A percentile compares a stretch with the other conserved stretches of the same genome.
Conservation (phyloP, 2,888 invertebrate genomes). For the Nomada ferruginata region DNA sequence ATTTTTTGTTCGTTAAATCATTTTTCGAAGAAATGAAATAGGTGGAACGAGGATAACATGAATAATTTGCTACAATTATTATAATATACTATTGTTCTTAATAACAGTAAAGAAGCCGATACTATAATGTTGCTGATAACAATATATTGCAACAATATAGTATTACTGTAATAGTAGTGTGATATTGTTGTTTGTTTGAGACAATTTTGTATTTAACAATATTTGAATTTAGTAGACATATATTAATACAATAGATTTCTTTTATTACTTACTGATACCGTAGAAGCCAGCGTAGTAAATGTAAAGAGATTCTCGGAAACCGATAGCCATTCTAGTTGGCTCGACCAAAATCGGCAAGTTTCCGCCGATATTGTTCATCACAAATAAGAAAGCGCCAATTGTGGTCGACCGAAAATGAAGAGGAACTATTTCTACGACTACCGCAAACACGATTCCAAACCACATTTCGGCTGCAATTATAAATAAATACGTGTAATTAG, state of each 20-base stretch:
- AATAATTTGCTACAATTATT: too few species aligned
- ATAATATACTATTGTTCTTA: too few species aligned
- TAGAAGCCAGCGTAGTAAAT: constrained; percentile 96
- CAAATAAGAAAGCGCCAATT: constrained; percentile 94
- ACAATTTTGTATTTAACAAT: background rate
- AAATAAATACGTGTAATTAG: too few species aligned
- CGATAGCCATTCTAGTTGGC: constrained; percentile 92
- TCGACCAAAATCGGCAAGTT: constrained; percentile 95
- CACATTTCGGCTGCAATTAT: constrained; percentile 93
- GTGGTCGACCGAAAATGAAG: constrained; percentile 92
- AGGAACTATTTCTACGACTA: constrained; percentile 95
- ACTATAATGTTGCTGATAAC: too few species aligned
- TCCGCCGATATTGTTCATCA: constrained; percentile 96
- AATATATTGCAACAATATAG: too few species aligned
- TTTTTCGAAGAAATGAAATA: background rate
- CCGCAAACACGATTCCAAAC: constrained; percentile 96
- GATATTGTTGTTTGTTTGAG: background rate
- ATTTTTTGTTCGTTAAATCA: background rate
- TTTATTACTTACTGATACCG: constrained; percentile 89
- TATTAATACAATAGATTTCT: background rate
- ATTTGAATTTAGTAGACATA: background rate
- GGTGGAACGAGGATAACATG: background rate
- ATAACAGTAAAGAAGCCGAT: too few species aligned
- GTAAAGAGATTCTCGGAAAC: constrained; percentile 93
- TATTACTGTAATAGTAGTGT: background rate